Evolutionary conservation across 2,113 vertebrate genomes (phyloP).

Genomic region (Microtus richardsoni): DNA sequence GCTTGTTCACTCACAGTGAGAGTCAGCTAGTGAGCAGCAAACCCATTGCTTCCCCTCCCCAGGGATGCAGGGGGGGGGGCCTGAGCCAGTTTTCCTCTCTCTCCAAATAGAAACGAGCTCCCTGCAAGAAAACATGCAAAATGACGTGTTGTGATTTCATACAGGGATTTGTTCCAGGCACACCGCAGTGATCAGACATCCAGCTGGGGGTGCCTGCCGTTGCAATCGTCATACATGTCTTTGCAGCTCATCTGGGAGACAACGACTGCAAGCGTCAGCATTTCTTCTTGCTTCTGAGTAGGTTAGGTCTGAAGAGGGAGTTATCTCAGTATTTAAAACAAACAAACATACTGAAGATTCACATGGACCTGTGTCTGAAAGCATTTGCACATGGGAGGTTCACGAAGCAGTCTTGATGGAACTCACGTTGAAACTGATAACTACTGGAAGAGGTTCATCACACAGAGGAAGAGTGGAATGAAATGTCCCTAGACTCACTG

Average conservation of each 20-base stretch:
- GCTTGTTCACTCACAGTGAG: rapidly evolving
- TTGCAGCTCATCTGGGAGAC: not conserved
- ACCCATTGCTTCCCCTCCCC: rapidly evolving
- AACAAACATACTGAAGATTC: not conserved
- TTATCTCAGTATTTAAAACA: not conserved
- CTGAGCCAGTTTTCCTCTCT: not conserved
- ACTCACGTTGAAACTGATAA: not conserved
- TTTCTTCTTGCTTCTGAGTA: not conserved
- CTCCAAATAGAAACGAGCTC: not conserved
- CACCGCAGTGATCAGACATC: not conserved
- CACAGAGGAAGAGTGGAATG: not conserved
- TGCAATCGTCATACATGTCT: not conserved
- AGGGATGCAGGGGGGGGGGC: rapidly evolving
- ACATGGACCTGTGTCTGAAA: not conserved
- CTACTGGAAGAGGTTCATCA: no score
- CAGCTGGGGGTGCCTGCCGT: not conserved
- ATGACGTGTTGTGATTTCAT: not conserved
- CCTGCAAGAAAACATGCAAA: not conserved
- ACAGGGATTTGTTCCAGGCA: not conserved
- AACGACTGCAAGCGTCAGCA: not conserved
- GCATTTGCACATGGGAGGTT: not conserved
- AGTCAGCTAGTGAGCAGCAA: not conserved
- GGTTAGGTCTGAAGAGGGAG: not conserved
- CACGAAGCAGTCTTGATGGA: not conserved
- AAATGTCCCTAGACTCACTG: no score